These are phyloP conservation scores for Eufriesea mexicana DNA, from an alignment of 1,140 invertebrate species.

Conservation along the genomic window DNA sequence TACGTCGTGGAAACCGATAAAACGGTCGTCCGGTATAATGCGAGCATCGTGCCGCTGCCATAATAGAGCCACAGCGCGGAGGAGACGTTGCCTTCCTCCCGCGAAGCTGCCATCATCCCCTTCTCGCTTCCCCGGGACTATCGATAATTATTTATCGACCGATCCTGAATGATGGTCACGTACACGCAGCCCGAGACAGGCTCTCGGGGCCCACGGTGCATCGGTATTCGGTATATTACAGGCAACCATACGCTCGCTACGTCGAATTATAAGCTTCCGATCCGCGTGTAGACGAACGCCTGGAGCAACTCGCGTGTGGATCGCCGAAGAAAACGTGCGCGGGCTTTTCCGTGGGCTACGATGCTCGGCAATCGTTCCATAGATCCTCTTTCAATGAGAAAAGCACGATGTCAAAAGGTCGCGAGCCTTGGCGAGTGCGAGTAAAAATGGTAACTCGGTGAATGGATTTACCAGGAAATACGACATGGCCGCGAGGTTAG, in stretches of 20 bases:
- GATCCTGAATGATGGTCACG: conserved; percentile 64
- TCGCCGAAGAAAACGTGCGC: neutral
- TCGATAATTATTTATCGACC: conserved; percentile 60
- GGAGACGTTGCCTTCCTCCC: neutral
- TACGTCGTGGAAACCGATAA: conserved; percentile 65
- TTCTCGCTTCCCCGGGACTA: conserved; percentile 13
- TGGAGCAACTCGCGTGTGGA: neutral
- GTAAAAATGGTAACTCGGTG: no score
- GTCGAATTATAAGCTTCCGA: conserved; percentile 44
- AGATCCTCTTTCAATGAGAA: no score
- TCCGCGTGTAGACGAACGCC: conserved; percentile 14
- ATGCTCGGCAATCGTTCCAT: neutral
- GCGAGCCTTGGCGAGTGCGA: no score
- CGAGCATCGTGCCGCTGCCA: conserved; percentile 23
- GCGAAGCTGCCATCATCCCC: neutral
- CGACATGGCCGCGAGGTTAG: no score
- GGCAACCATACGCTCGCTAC: conserved; percentile 25
- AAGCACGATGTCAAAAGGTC: no score
- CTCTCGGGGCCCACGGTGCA: conserved; percentile 23
- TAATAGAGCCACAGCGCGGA: conserved; percentile 33
- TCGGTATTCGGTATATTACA: conserved; percentile 50
- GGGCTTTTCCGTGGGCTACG: neutral
- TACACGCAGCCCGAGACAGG: conserved; percentile 47
- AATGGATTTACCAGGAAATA: no score
- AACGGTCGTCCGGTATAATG: conserved; percentile 34